Conservation (phyloP, 92 coral and sea anemone genomes). For the Epizoanthus fatuus region DNA sequence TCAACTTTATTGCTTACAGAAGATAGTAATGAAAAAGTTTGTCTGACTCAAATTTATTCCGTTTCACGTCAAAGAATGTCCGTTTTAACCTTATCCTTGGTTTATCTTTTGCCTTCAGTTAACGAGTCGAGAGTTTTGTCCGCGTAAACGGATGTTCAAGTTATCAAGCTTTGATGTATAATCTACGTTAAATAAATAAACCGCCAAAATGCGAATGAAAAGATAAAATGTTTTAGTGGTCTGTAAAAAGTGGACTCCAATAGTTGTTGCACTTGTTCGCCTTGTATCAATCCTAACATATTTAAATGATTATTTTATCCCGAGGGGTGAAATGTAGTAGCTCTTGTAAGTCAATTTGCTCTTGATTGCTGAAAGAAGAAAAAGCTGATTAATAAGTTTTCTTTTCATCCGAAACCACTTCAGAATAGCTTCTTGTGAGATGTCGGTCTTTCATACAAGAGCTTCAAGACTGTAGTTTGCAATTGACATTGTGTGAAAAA, state of each 20-base stretch:
- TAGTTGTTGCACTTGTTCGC: conserved; percentile 1
- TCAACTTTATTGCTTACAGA: too few relatives aligned
- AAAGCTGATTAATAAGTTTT: not conserved
- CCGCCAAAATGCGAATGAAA: conserved; percentile 1
- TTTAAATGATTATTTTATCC: conserved; percentile 16
- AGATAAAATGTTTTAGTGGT: conserved; percentile 35
- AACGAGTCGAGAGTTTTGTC: too few relatives aligned
- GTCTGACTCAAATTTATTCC: too few relatives aligned
- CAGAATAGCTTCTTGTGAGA: not conserved
- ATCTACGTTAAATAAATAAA: conserved; percentile 35
- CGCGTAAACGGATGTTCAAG: too few relatives aligned
- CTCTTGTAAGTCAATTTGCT: not conserved
- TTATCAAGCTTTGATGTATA: too few relatives aligned
- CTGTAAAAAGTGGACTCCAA: conserved; percentile 27
- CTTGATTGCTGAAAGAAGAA: not conserved
- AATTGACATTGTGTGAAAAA: conserved; percentile 23
- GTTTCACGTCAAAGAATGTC: too few relatives aligned
- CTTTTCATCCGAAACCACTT: conserved; percentile 42
- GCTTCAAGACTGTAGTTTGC: conserved; percentile 27
- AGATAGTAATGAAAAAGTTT: too few relatives aligned
- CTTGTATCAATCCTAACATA: conserved; percentile 7
- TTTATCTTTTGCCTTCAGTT: too few relatives aligned
- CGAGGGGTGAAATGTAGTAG: not conserved
- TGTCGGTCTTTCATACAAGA: conserved; percentile 11
- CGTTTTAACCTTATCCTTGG: too few relatives aligned